Evolutionary conservation across 2,113 vertebrate genomes (phyloP), one percentile per base, ranked within the genome.

Genomic region (Mustelus asterias): DNA sequence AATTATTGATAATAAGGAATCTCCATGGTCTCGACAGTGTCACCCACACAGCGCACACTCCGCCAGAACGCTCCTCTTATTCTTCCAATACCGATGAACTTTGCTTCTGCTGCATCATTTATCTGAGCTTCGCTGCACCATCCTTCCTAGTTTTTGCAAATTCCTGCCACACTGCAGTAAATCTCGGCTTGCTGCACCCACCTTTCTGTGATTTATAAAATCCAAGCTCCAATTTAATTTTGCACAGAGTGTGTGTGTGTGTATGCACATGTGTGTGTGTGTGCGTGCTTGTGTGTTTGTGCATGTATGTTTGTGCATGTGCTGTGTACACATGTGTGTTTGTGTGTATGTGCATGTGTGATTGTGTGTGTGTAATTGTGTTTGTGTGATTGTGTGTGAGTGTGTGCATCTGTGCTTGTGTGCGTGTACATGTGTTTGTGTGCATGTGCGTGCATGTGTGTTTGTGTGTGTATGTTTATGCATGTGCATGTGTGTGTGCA

Each of bases 351-450:
- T 54, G 48, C 48, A 54, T 54, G 26, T 29, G 4, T 26, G 72
- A 8, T 6, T n/a, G 33, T 0, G 2, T 0, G 10, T 33, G 26
- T 29, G 4, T 26, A 29, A 8, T 6, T n/a, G 33, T 0, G 2
- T 0, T 33, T n/a, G n/a, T n/a, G n/a, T n/a, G n/a, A n/a, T n/a
- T n/a, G n/a, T 4, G 48, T 54, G 48, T 54, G 48, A 4, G 72
- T 29, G 5, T 26, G 72, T 29, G 8, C 11, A n/a, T n/a, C n/a
- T n/a, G 76, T 1, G 11, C 0, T 1, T 33, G 33, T 13, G 33
- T 5, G 48, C 10, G 48, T 54, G 48, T 4, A 54, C 48, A 3
- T 54, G 48, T 54, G 4, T 54, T 2, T 63, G 60, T 63, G 60
- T 54, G 48, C n/a, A n/a, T n/a, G n/a, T n/a, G n/a, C n/a, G 48